Evolutionary conservation across 2,113 vertebrate genomes (phyloP).

Genomic region (Cygnus atratus): DNA sequence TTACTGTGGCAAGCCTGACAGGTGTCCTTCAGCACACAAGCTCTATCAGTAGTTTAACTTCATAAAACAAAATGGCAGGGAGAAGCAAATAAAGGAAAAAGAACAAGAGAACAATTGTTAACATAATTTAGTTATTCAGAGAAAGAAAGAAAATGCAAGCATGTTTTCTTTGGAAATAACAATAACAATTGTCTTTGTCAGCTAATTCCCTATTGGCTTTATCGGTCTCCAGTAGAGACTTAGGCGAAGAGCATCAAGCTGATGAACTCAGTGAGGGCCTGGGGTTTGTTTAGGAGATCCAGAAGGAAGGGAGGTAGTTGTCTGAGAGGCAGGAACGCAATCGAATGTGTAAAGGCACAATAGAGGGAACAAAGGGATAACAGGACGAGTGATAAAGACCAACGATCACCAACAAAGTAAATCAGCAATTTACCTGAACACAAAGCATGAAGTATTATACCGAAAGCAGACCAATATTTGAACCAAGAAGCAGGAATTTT

Average conservation of each 20-base stretch:
- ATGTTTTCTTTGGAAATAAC: constrained; percentile 39
- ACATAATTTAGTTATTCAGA: constrained; percentile 27
- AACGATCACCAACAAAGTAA: not conserved
- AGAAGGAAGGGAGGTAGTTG: not conserved
- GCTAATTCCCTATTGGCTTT: constrained; percentile 45
- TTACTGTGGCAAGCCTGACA: not conserved
- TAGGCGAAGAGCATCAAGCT: not conserved
- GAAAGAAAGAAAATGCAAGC: constrained; percentile 48
- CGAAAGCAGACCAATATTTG: not conserved
- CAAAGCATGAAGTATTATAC: not conserved
- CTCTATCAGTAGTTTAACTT: not conserved
- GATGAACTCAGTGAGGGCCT: not conserved
- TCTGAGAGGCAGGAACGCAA: not conserved
- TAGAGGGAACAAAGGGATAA: not conserved
- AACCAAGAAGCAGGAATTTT: not conserved
- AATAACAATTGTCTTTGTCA: constrained; percentile 56
- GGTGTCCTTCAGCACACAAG: not conserved
- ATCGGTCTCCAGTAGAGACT: constrained; percentile 2
- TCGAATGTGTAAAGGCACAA: not conserved
- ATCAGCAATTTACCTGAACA: not conserved
- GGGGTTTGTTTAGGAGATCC: not conserved
- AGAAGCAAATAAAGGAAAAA: not conserved
- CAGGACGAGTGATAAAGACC: not conserved
- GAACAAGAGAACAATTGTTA: constrained; percentile 29
- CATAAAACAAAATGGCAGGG: constrained; percentile 17